These are phyloP conservation scores for Drosophila mercatorum DNA, from an alignment of 2,888 invertebrate genomes.

Conservation along the genomic window DNA sequence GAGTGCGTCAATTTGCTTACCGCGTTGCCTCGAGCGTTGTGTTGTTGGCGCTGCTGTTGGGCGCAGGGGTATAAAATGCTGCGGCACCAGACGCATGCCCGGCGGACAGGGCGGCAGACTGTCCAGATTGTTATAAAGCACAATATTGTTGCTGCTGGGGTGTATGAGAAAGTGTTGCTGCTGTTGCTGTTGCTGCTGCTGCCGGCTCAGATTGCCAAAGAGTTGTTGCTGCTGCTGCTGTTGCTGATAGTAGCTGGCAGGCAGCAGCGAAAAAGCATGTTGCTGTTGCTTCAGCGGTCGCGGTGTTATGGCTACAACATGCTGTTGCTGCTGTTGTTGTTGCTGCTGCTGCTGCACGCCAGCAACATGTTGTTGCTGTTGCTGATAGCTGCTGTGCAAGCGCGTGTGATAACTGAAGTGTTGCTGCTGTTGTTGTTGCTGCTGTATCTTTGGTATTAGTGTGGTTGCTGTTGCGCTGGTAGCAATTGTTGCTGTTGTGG, in stretches of 20 bases:
- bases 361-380: slow-evolving; percentile 53
- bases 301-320: slow-evolving; percentile 57
- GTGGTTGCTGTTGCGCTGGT: slow-evolving; percentile 57
- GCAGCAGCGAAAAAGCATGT: slow-evolving; percentile 54
- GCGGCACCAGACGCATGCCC: slow-evolving; percentile 80
- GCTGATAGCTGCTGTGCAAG: slow-evolving; percentile 53
- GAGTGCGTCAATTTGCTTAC: slow-evolving; percentile 72
- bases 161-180: slow-evolving; percentile 81
- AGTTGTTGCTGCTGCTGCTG: slow-evolving; percentile 62
- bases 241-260: slow-evolving; percentile 61
- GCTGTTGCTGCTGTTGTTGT: slow-evolving; percentile 49
- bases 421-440: slow-evolving; percentile 59
- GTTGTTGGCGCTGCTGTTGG: slow-evolving; percentile 64
- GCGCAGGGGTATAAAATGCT: slow-evolving; percentile 80
- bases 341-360: slow-evolving; percentile 45
- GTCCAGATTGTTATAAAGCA: slow-evolving; percentile 82
- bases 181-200: slow-evolving; percentile 59
- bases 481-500: slow-evolving; percentile 62
- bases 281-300: slow-evolving; percentile 51
- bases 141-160: slow-evolving; percentile 82
- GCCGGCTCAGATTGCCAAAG: slow-evolving; percentile 57
- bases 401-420: slow-evolving; percentile 66
- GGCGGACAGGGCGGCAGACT: slow-evolving; percentile 83
- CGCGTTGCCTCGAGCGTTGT: slow-evolving; percentile 80
- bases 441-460: slow-evolving; percentile 57